Base-by-base conservation (phyloP, 2,113 vertebrate species). In the Poeciliopsis turrubarensis region DNA sequence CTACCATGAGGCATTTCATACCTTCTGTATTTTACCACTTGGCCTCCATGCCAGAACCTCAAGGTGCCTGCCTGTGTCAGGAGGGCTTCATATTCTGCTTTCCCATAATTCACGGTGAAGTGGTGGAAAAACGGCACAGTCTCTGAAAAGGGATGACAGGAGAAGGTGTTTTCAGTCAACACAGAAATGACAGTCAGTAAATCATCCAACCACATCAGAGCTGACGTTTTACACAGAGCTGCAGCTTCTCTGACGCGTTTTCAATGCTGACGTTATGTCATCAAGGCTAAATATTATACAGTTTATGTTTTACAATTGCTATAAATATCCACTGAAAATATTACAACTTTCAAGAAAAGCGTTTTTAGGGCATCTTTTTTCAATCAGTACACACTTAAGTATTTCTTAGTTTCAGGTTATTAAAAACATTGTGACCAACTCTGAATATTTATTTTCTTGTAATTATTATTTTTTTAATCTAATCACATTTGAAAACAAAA, bases 1-100 rank as follows among this genome's bases (percentile, higher is more conserved):
- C 70, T 72, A 47, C 70, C 75, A 75, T 83, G 77, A 65, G 81
- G 44, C 73, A 83, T 86, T 90, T 86, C 75, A 77, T 81, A 87
- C 75, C 85, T 11, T 57, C 8, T 57, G 51, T n/a, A 11, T 57
- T 77, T 61, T 27, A 70, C 83, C 87, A 81, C 85, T 63, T 7
- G 47, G 41, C 19, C 26, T 34, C 0, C 2, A 32, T 60, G 86
- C 85, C 87, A 87, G 79, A n/a, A 60, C 75, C 70, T 81, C 70
- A 32, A 65, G 75, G 85, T 82, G 81, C 75, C 76, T 75, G 64
- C 51, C 60, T 70, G 78, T 82, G 78, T 80, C 65, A 27, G 65
- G 67, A 6, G 12, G 68, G 75, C 70, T 77, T 82, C 74, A 69
- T 29, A 60, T 39, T 34, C 75, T 62, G 41, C 30, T 73, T 80